These are phyloP conservation scores for Zaprionus tsacasi DNA, from an alignment of 1,140 invertebrate genomes.

Conservation along the genomic window DNA sequence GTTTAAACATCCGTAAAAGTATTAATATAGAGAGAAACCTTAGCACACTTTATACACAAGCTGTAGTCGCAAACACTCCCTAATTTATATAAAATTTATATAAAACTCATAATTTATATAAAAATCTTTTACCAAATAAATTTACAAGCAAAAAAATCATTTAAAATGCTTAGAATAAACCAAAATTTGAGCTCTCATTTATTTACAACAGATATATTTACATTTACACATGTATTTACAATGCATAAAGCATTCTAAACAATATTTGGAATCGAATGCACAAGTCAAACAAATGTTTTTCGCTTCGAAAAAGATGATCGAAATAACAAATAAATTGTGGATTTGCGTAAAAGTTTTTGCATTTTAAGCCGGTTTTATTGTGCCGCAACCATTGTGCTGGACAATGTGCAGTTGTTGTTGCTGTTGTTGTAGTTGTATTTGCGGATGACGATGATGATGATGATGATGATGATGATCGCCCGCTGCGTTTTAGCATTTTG, in stretches of 20 bases:
- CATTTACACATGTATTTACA: too few species aligned
- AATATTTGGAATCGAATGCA: background rate
- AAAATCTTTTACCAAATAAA: too few species aligned
- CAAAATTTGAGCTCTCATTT: too few species aligned
- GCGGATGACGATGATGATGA: background rate
- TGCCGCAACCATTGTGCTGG: constrained; percentile 40
- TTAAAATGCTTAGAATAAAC: too few species aligned
- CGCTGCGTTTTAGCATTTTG: constrained; percentile 76
- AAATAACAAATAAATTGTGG: background rate
- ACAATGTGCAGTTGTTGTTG: constrained; percentile 19
- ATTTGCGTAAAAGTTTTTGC: constrained; percentile 14
- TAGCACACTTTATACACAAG: too few species aligned
- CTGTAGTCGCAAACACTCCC: too few species aligned
- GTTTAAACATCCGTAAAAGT: too few species aligned
- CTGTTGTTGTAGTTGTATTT: background rate
- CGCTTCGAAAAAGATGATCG: background rate
- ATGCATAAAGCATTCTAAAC: background rate
- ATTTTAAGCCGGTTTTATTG: constrained; percentile 52
- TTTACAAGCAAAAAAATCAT: too few species aligned
- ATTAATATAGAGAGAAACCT: too few species aligned
- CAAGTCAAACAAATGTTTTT: constrained; percentile 10
- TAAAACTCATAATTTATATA: too few species aligned
- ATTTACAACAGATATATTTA: too few species aligned
- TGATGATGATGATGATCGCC: constrained; percentile 60
- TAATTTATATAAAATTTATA: too few species aligned